Evolutionary conservation across 2,113 vertebrate genomes (phyloP), one percentile per base, ranked within the genome.

Genomic region (Muntiacus muntjak): DNA sequence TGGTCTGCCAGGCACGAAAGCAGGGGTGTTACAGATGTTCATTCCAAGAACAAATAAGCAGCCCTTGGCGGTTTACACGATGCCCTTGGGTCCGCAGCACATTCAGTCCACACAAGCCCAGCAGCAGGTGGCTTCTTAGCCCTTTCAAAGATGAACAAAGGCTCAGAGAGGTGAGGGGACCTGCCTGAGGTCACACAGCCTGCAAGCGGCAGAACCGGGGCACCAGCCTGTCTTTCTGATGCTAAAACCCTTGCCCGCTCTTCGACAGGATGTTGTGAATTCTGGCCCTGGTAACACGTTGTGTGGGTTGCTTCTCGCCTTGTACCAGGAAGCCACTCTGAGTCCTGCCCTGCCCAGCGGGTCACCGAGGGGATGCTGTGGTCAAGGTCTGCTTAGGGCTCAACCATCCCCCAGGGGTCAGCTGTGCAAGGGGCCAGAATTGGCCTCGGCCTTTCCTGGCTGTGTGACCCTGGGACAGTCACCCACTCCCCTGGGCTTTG

Each of bases 11-110:
- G 21, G 28, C 79, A 5, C 2, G 40, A n/a, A 36, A 82, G 43
- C 11, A 15, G n/a, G 23, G 11, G 3, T 4, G 0, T 57, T 13
- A 7, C 0, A 1, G 13, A 13, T 2, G 54, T 40, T 30, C 1
- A 0, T 19, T 28, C 79, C 84, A 1, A 9, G 23, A 33, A 47
- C 0, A 0, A 47, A 33, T 14, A 4, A 54, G 21, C 52, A 23
- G 16, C 28, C 7, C 50, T 12, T 40, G 1, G 23, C n/a, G 12
- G 50, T 11, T 40, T 23, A 7, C 30, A 4, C 0, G 12, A 8
- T 10, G 36, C 36, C 47, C 28, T 50, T 4, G 1, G 3, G n/a
- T 11, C 78, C 7, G 0, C 60, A 13, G 21, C 21, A 30, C 7
- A 0, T 16, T 87, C 15, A 12, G 2, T 14, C 62, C 60, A 12